Evolutionary conservation across 2,888 invertebrate species (phyloP).

Genomic region (Epirrita christyi): DNA sequence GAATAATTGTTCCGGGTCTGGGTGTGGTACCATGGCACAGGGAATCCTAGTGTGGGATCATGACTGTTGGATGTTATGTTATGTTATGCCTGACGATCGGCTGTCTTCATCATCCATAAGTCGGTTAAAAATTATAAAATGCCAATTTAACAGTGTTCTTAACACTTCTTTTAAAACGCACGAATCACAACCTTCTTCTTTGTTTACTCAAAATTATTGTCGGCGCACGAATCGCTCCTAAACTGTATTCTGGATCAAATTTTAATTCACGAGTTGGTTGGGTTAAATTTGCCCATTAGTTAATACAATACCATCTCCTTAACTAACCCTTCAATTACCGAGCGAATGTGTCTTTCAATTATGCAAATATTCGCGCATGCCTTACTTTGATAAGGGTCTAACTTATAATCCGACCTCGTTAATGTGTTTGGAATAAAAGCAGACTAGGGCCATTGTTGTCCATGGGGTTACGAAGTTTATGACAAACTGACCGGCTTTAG

Average conservation of each 20-base stretch:
- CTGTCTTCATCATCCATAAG: no score
- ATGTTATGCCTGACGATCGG: no score
- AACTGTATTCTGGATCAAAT: slow-evolving; percentile 7
- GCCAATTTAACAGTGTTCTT: no score
- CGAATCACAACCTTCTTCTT: no score
- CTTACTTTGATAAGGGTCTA: slow-evolving; percentile 28
- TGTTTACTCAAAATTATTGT: no score
- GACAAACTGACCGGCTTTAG: slow-evolving; percentile 1
- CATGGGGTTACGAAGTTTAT: not conserved
- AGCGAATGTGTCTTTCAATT: slow-evolving; percentile 28
- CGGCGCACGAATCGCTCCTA: no score
- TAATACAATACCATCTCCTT: slow-evolving; percentile 17
- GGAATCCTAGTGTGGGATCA: no score
- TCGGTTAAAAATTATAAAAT: no score
- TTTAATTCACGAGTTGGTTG: slow-evolving; percentile 7
- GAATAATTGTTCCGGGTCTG: no score
- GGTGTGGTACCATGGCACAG: no score
- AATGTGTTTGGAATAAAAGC: slow-evolving; percentile 23
- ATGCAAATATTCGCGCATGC: slow-evolving; percentile 32
- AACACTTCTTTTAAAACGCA: no score
- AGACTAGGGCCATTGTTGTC: slow-evolving; percentile 2
- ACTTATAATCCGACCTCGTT: slow-evolving; percentile 26
- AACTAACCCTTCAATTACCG: slow-evolving; percentile 18
- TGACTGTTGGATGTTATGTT: no score
- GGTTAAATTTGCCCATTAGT: slow-evolving; percentile 17